These are phyloP conservation scores for Podarcis siculus DNA, from an alignment of 2,797 vertebrate genomes.

Conservation along the genomic window DNA sequence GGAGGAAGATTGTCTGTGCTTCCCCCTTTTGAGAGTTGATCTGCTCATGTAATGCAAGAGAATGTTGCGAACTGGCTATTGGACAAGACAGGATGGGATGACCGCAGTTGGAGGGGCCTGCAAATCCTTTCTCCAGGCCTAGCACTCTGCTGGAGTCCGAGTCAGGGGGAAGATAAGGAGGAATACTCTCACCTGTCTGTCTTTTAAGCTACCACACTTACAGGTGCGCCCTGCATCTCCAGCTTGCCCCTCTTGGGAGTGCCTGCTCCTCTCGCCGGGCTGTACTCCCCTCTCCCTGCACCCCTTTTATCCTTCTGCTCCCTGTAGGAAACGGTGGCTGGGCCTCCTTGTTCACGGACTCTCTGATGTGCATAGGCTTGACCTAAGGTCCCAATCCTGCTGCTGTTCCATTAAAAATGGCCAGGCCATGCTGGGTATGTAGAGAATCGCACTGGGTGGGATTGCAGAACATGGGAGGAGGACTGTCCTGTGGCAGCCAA, in stretches of 20 bases:
- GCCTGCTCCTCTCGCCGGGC: too few relatives aligned
- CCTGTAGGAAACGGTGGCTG: too few relatives aligned
- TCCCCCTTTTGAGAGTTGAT: background rate
- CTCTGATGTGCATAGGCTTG: too few relatives aligned
- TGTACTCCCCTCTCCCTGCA: background rate
- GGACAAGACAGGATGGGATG: background rate
- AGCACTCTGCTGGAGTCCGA: background rate
- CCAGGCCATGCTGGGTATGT: background rate
- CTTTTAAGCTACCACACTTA: background rate
- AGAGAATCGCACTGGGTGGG: too few relatives aligned
- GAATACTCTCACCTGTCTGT: background rate
- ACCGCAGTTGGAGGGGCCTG: background rate
- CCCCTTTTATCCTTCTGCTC: too few relatives aligned
- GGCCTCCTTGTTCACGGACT: background rate
- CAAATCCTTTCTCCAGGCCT: too few relatives aligned
- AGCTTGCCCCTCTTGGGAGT: background rate
- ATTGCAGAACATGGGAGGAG: too few relatives aligned
- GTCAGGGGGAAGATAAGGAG: background rate
- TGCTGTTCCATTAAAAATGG: background rate
- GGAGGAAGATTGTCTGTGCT: background rate
- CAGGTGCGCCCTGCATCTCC: background rate
- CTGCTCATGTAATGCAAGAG: background rate
- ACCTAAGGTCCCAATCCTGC: background rate
- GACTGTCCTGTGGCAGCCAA: background rate
- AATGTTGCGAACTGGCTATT: background rate